A percentile compares a stretch with the other conserved stretches of the same genome.
Evolutionary conservation across 2,113 vertebrate species (phyloP).

Genomic region (Archocentrus centrarchus): DNA sequence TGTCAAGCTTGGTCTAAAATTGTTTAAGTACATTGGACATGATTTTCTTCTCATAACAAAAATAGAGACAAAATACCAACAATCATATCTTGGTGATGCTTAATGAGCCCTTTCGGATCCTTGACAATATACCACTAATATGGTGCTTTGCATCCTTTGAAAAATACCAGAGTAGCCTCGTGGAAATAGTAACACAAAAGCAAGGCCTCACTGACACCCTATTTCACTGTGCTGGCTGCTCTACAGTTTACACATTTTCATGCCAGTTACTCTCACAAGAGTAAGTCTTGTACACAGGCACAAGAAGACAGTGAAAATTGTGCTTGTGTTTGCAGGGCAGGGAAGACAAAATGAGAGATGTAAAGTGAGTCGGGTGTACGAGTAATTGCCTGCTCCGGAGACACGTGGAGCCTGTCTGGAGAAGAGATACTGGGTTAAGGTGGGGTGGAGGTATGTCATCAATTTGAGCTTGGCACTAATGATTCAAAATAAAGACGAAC

Average conservation of each 20-base stretch:
- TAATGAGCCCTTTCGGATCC: conserved; percentile 76
- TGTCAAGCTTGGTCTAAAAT: conserved; percentile 45
- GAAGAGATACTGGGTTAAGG: conserved; percentile 40
- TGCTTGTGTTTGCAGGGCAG: not conserved
- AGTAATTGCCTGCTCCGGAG: conserved; percentile 53
- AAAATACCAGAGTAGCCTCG: conserved; percentile 58
- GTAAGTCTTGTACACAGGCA: not conserved
- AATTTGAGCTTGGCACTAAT: conserved; percentile 79
- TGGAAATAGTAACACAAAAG: conserved; percentile 73
- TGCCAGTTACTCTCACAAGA: not conserved
- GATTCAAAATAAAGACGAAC: conserved; percentile 78
- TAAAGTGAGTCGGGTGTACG: conserved; percentile 40
- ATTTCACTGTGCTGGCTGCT: not conserved
- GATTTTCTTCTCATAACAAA: conserved; percentile 60
- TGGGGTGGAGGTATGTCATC: conserved; percentile 70
- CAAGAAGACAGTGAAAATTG: not conserved
- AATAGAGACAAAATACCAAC: conserved; percentile 75
- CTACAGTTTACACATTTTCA: not conserved
- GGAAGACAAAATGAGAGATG: conserved; percentile 36
- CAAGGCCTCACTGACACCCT: conserved; percentile 38
- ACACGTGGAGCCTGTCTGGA: conserved; percentile 72
- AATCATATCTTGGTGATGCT: conserved; percentile 73
- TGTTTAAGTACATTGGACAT: conserved; percentile 26
- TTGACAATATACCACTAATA: conserved; percentile 78
- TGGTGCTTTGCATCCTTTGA: conserved; percentile 72